phyloP scores from a whole-genome alignment of 2,888 invertebrate species.

The Entomobrya proxima region DNA sequence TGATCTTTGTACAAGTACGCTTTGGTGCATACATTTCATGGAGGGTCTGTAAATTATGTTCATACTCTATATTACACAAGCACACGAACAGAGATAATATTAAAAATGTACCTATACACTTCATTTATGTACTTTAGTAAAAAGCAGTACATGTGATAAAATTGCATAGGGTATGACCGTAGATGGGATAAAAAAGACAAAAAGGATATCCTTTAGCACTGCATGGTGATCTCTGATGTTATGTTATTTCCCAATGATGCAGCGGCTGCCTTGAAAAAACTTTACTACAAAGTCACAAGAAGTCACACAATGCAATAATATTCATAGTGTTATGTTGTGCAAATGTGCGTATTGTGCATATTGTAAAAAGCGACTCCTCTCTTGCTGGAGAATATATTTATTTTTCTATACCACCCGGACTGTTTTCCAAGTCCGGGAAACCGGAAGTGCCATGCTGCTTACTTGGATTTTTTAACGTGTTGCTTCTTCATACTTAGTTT shows the following conservation, averaged over 20 bases:
- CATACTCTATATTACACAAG: not conserved
- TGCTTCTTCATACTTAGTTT: not conserved
- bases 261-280: slow-evolving; percentile 62
- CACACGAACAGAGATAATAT: not conserved
- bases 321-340: not conserved
- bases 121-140: no score
- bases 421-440: slow-evolving; percentile 50
- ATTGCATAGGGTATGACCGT: slow-evolving; percentile 51
- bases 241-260: slow-evolving; percentile 53
- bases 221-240: slow-evolving; percentile 30
- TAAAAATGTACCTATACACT: not conserved
- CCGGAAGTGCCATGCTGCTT: slow-evolving; percentile 57
- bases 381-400: slow-evolving; percentile 59
- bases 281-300: slow-evolving; percentile 33
- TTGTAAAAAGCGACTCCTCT: slow-evolving; percentile 39
- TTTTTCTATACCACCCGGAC: slow-evolving; percentile 39
- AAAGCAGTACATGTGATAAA: slow-evolving; percentile 33
- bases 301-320: slow-evolving; percentile 33
- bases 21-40: not conserved
- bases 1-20: slow-evolving; percentile 1
- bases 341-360: slow-evolving; percentile 5
- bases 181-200: slow-evolving; percentile 65
- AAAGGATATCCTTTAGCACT: slow-evolving; percentile 57
- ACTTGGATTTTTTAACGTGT: slow-evolving; percentile 9
- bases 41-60: not conserved